phyloP scores from a whole-genome alignment of 2,797 vertebrate species.

The Gambusia yucatana region DNA sequence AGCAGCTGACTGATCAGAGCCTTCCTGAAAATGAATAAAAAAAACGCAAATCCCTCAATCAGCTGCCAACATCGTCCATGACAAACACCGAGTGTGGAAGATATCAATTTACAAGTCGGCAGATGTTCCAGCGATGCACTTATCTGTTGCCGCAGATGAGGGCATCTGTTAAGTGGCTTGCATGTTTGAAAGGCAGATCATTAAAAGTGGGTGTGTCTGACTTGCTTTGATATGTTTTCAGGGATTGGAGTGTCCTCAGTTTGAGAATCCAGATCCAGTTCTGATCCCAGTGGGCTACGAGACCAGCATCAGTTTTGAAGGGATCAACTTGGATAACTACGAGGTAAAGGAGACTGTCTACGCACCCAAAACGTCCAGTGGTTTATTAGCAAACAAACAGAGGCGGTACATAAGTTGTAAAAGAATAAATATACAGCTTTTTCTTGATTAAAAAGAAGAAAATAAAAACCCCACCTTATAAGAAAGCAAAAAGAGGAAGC shows the following conservation, averaged over 20 bases:
- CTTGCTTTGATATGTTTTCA: slow-evolving; percentile 55
- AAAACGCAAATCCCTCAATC: slow-evolving; percentile 65
- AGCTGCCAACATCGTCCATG: slow-evolving; percentile 63
- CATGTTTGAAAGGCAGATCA: slow-evolving; percentile 59
- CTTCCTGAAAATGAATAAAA: slow-evolving; percentile 52
- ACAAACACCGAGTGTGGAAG: slow-evolving; percentile 57
- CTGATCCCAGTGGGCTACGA: slow-evolving; percentile 82
- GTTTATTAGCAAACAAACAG: neutral
- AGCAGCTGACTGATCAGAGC: slow-evolving; percentile 23
- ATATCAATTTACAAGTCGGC: slow-evolving; percentile 71
- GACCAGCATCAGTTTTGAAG: slow-evolving; percentile 79
- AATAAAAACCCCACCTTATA: neutral
- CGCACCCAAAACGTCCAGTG: neutral
- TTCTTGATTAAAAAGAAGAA: neutral
- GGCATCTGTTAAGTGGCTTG: slow-evolving; percentile 56
- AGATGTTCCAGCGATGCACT: slow-evolving; percentile 68
- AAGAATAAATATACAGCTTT: neutral
- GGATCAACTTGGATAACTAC: slow-evolving; percentile 77
- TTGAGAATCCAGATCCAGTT: slow-evolving; percentile 81
- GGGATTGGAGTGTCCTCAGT: slow-evolving; percentile 80
- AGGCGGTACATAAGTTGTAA: neutral
- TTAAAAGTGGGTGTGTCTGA: slow-evolving; percentile 32
- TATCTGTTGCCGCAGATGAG: slow-evolving; percentile 61
- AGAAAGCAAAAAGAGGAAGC: neutral
- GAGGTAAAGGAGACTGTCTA: slow-evolving; percentile 59